A percentile compares a stretch with the other conserved stretches of the same genome.
phyloP scores from a whole-genome alignment of 2,113 vertebrate genomes.

The Ctenomys sociabilis region DNA sequence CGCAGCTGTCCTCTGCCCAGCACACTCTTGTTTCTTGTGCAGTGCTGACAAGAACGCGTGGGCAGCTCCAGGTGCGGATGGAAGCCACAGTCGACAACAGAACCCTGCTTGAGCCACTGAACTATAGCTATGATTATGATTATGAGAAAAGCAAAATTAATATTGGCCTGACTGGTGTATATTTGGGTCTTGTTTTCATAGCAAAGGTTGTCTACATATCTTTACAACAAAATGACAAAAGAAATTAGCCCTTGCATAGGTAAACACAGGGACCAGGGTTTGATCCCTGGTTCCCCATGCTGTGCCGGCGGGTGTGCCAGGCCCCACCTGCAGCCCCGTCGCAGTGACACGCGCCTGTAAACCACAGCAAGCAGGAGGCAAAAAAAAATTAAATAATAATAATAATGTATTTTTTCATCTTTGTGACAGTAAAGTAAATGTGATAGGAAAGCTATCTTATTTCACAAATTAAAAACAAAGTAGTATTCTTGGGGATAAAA shows the following conservation, averaged over 20 bases:
- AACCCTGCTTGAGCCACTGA: not conserved
- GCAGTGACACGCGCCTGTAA: no score
- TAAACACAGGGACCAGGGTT: no score
- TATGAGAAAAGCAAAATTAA: not conserved
- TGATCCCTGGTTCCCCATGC: no score
- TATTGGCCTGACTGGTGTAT: not conserved
- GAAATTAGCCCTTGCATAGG: no score
- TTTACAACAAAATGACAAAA: conserved; percentile 52
- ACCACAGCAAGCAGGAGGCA: no score
- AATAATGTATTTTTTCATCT: not conserved
- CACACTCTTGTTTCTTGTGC: not conserved
- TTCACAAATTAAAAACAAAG: conserved; percentile 19
- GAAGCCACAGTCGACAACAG: not conserved
- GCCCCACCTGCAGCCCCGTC: no score
- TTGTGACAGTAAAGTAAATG: not conserved
- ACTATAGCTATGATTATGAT: not conserved
- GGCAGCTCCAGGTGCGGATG: not conserved
- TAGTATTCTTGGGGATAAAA: not conserved
- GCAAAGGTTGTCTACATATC: not conserved
- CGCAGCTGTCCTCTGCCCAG: not conserved
- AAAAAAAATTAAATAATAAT: no score
- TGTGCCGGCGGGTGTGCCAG: no score
- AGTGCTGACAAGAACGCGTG: not conserved
- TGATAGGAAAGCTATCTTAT: not conserved
- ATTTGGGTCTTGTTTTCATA: not conserved